Percentiles rank a stretch among this genome's conserved stretches.
Evolutionary conservation across 2,113 vertebrate genomes (phyloP).

Genomic region (Prietella phreatophila): DNA sequence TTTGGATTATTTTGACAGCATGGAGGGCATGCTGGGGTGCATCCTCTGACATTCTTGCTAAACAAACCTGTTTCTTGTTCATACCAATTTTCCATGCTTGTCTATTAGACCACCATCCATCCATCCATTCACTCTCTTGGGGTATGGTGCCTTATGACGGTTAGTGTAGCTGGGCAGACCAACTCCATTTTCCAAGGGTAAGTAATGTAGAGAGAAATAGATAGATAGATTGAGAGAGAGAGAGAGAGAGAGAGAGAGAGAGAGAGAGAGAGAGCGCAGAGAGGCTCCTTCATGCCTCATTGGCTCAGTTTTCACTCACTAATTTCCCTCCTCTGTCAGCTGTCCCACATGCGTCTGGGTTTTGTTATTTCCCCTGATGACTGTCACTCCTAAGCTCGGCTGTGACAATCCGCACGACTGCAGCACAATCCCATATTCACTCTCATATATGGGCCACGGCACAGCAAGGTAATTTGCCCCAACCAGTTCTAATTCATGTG

Average conservation of each 20-base stretch:
- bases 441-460: not conserved
- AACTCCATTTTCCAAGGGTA: conserved; percentile 41
- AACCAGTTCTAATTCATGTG: not conserved
- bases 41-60: conserved; percentile 37
- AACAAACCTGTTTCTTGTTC: conserved; percentile 42
- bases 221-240: conserved; percentile 1
- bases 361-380: conserved; percentile 48
- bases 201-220: conserved; percentile 11
- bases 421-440: conserved; percentile 25
- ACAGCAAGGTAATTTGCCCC: not conserved
- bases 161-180: conserved; percentile 33
- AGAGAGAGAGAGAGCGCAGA: conserved; percentile 33
- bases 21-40: not conserved
- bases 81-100: conserved; percentile 24
- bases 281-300: conserved; percentile 74
- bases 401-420: conserved; percentile 28
- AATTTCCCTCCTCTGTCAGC: conserved; percentile 69
- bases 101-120: conserved; percentile 14
- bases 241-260: not conserved
- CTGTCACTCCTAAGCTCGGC: conserved; percentile 49
- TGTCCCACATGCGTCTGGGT: conserved; percentile 46
- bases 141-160: conserved; percentile 23
- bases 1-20: conserved; percentile 3
- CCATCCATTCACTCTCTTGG: conserved; percentile 34
- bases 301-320: conserved; percentile 76